Conservation (phyloP, 2,113 vertebrate genomes). For the Bucco capensis region DNA sequence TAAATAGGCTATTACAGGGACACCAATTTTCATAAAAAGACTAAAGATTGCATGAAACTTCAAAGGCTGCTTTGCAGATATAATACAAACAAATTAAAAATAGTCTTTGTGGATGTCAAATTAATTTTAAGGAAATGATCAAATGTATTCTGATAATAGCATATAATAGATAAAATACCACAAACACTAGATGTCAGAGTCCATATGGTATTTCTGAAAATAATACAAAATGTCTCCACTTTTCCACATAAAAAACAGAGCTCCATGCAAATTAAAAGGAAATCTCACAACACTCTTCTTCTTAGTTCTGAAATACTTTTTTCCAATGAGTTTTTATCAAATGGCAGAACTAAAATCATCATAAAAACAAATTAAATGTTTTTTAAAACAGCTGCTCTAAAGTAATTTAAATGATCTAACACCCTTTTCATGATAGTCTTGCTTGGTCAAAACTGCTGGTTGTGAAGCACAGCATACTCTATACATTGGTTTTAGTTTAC, state of each 20-base stretch:
- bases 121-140: neutral
- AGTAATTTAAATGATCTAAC: neutral
- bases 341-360: neutral
- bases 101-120: constrained; percentile 4
- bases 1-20: constrained; percentile 5
- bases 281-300: neutral
- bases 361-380: neutral
- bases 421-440: neutral
- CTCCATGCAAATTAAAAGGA: neutral
- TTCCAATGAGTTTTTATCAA: neutral
- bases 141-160: neutral
- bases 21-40: constrained; percentile 38
- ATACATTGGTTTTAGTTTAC: neutral
- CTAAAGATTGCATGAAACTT: constrained; percentile 1
- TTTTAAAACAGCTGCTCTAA: neutral
- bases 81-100: neutral
- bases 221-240: neutral
- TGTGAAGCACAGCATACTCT: neutral
- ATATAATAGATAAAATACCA: neutral
- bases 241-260: neutral
- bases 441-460: neutral
- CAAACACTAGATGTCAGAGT: neutral
- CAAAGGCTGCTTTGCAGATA: neutral
- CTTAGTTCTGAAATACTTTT: neutral
- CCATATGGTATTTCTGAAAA: neutral